Evolutionary conservation across 1,140 invertebrate genomes (phyloP).

Genomic region (Ceratitis capitata): DNA sequence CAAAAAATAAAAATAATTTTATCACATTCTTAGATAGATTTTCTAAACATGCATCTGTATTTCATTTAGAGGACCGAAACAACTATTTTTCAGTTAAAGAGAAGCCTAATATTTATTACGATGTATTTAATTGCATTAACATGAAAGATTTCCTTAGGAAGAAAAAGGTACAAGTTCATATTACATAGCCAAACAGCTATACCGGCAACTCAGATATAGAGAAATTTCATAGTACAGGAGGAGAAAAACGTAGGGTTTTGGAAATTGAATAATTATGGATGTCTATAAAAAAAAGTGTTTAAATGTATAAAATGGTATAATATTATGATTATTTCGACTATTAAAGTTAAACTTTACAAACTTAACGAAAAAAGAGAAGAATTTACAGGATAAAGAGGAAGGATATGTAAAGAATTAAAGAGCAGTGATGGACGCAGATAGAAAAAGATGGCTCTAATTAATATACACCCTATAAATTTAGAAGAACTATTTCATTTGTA

Average conservation of each 20-base stretch:
- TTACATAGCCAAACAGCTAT: background rate
- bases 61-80: constrained; percentile 43
- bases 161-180: background rate
- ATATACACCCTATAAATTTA: too few relatives aligned
- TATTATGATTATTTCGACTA: too few relatives aligned
- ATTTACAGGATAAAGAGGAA: too few relatives aligned
- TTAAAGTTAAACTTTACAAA: too few relatives aligned
- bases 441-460: too few relatives aligned
- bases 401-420: too few relatives aligned
- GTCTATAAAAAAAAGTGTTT: too few relatives aligned
- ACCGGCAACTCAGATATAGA: background rate
- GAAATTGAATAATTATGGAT: background rate
- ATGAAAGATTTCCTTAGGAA: constrained; percentile 35
- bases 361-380: too few relatives aligned
- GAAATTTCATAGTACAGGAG: background rate
- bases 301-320: too few relatives aligned
- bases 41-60: background rate
- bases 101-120: constrained; percentile 19
- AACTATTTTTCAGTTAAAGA: constrained; percentile 24
- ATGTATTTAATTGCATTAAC: constrained; percentile 39
- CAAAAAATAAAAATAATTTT: background rate
- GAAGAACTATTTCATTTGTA: too few relatives aligned
- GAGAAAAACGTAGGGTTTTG: background rate
- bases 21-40: background rate
- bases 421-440: too few relatives aligned